Evolutionary conservation across 2,113 vertebrate genomes (phyloP), one percentile per base, ranked within the genome.

Genomic region (Misgurnus mizolepis): DNA sequence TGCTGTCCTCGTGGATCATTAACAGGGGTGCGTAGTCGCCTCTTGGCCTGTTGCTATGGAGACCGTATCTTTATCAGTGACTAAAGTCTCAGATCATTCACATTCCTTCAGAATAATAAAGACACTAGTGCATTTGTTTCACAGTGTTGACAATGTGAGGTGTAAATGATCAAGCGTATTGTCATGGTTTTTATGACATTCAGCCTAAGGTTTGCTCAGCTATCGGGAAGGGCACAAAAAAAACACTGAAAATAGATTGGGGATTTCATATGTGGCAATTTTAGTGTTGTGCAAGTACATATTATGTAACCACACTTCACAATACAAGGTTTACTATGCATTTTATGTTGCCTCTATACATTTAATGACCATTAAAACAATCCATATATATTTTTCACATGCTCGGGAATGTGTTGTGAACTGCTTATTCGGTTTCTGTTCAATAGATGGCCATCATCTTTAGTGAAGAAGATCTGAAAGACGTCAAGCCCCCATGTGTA

Each of bases 391-490:
- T 22, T 27, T 27, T 61, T 6, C 60, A 61, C 34, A n/a, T 76
- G 70, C 53, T 58, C 22, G 39, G 49, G 17, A 22, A 34, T 77
- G 73, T 67, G 9, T 72, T 45, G 66, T n/a, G 9, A 34, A 40
- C 9, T 64, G 12, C 47, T 68, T 34, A 12, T 60, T 12, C 73
- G 60, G n/a, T 78, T 39, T 82, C 49, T 62, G 39, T 66, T 40
- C 17, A 72, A 34, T 86, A 96, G 95, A 96, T 96, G 95, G 94
- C 95, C 3, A 96, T 96, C 34, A 93, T 96, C 86, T 96, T 96
- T 87, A 95, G 95, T 83, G 91, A 93, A 88, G 95, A 95, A 81
- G 95, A 94, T 70, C 90, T 96, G 86, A 94, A 89, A n/a, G 92
- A 94, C 83, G 91, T 96, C 80, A 92, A 89, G 27, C 95, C 94